Conservation (phyloP, 1,140 invertebrate genomes). For the Drosophila prosaltans region DNA sequence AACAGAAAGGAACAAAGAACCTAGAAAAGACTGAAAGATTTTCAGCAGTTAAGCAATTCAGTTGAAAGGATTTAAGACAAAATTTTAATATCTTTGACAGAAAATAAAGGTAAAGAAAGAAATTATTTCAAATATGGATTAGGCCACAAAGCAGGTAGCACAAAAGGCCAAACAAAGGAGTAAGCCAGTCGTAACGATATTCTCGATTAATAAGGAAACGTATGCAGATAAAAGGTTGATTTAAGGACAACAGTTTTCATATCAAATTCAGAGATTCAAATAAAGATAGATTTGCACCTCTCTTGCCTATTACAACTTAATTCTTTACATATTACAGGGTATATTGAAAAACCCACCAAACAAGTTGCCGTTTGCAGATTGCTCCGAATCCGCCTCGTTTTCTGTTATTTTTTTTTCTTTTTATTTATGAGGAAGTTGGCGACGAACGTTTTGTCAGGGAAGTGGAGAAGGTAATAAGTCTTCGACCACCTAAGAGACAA, state of each 20-base stretch:
- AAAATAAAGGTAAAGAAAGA: background rate
- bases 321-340: background rate
- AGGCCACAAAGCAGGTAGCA: background rate
- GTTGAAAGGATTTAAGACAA: background rate
- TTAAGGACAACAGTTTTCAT: too few species aligned
- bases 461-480: constrained; percentile 76
- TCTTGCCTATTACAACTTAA: background rate
- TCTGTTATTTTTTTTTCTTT: constrained; percentile 1
- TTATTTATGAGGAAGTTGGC: constrained; percentile 62
- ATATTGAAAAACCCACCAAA: constrained; percentile 45
- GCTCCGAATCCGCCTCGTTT: constrained; percentile 36
- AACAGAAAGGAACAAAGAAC: background rate
- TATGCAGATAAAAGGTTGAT: too few species aligned
- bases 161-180: background rate
- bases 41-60: background rate
- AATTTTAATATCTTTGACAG: background rate
- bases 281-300: too few species aligned
- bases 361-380: constrained; percentile 57
- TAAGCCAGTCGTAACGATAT: background rate
- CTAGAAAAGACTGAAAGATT: background rate
- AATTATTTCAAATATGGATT: background rate
- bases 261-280: too few species aligned
- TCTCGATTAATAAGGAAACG: background rate
- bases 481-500: constrained; percentile 70
- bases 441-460: constrained; percentile 72